These are phyloP conservation scores for Brachionus plicatilis DNA, from an alignment of 1,140 invertebrate species.

Conservation along the genomic window DNA sequence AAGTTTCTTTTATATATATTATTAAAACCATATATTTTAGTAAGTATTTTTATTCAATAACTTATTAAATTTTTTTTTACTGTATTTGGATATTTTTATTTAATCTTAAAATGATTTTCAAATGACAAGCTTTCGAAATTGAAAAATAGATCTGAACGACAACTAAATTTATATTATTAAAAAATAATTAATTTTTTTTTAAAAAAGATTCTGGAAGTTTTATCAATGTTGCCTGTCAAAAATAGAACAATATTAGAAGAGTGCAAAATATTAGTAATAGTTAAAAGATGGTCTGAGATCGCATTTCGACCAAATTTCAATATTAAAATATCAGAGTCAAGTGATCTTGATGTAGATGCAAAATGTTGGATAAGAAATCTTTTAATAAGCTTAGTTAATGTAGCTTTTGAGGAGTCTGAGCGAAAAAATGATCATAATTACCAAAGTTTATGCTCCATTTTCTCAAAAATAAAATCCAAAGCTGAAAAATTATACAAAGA, in stretches of 20 bases:
- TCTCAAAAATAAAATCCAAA: constrained; percentile 43
- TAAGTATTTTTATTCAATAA: too few relatives aligned
- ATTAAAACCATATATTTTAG: too few relatives aligned
- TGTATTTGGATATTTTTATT: too few relatives aligned
- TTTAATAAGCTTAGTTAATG: constrained; percentile 43
- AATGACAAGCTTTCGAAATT: too few relatives aligned
- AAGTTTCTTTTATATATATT: too few relatives aligned
- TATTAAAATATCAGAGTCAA: neutral
- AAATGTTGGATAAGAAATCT: neutral
- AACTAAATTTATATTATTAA: too few relatives aligned
- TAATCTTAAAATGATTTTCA: too few relatives aligned
- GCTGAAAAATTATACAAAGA: constrained; percentile 55
- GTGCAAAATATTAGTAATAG: constrained; percentile 71
- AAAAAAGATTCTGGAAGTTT: constrained; percentile 68
- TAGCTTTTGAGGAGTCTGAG: constrained; percentile 42
- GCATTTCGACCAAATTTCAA: constrained; percentile 7
- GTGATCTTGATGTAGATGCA: neutral
- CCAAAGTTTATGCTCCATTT: neutral
- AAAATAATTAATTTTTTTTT: too few relatives aligned
- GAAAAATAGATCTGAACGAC: too few relatives aligned
- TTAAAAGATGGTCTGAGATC: constrained; percentile 68
- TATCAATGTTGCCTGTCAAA: constrained; percentile 74
- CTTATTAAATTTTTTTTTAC: too few relatives aligned
- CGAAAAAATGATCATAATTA: constrained; percentile 39
- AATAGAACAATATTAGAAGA: constrained; percentile 87